A percentile compares a stretch with the other conserved stretches of the same genome.
Conservation (phyloP, 2,113 vertebrate species). For the Panthera leo region DNA sequence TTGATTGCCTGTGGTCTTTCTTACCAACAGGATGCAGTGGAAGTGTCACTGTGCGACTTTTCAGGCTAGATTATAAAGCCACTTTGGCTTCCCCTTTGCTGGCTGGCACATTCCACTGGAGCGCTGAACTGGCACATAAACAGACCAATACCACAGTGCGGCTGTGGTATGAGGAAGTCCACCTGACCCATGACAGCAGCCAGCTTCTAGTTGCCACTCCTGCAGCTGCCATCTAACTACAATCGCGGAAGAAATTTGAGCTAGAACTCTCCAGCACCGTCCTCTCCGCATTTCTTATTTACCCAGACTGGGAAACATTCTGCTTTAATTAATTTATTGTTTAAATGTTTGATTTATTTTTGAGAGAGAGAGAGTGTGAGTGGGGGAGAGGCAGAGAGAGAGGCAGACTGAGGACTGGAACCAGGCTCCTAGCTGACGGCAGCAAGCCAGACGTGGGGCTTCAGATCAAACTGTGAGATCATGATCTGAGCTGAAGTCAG, state of each 20-base stretch:
- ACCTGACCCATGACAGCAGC: rapidly evolving
- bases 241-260: neutral
- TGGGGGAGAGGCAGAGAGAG: too few relatives aligned
- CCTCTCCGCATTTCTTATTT: neutral
- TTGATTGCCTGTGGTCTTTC: neutral
- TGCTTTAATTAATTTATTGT: neutral
- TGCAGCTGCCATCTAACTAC: neutral
- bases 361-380: too few relatives aligned
- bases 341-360: too few relatives aligned
- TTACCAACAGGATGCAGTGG: neutral
- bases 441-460: too few relatives aligned
- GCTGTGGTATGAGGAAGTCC: neutral
- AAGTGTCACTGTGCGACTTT: neutral
- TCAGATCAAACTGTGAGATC: too few relatives aligned
- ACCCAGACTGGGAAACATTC: neutral
- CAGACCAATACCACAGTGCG: neutral
- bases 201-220: too few relatives aligned
- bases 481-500: too few relatives aligned
- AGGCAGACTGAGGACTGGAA: too few relatives aligned
- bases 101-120: rapidly evolving
- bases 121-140: neutral
- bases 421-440: too few relatives aligned
- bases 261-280: neutral
- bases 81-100: neutral
- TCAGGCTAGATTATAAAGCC: neutral